Evolutionary conservation across 1,140 invertebrate genomes (phyloP).

Genomic region (Heliconius melpomene): DNA sequence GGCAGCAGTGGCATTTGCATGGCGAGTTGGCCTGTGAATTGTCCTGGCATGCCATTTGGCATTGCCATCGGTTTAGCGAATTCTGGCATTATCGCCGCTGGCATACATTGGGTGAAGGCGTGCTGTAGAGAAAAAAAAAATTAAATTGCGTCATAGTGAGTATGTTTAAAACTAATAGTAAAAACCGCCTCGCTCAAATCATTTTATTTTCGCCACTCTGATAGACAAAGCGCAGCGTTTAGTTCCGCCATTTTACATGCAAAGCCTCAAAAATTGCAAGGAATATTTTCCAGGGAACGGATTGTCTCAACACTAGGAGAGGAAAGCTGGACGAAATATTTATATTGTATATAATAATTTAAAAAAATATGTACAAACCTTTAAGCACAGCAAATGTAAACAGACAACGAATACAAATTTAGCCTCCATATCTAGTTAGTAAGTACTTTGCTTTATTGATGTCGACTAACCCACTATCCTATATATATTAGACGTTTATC

Average conservation of each 20-base stretch:
- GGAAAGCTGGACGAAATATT: no score
- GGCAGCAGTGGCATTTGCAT: constrained; percentile 41
- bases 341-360: no score
- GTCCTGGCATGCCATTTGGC: not conserved
- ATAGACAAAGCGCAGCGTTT: no score
- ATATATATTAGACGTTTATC: constrained; percentile 44
- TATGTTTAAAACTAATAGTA: no score
- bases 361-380: constrained; percentile 32
- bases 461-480: constrained; percentile 40
- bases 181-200: no score
- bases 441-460: constrained; percentile 28
- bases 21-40: constrained; percentile 28
- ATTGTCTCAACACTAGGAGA: no score
- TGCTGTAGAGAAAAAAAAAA: constrained; percentile 18
- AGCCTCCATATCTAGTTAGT: constrained; percentile 35
- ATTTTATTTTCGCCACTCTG: no score
- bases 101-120: constrained; percentile 35
- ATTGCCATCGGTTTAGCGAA: not conserved
- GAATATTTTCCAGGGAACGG: no score
- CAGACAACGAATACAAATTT: constrained; percentile 34
- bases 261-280: no score
- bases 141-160: no score
- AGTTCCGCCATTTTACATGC: no score
- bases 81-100: constrained; percentile 24
- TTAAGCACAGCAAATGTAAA: constrained; percentile 30